These are phyloP conservation scores for Scaptodrosophila latifasciaeformis DNA, from an alignment of 2,888 invertebrate genomes.

Conservation along the genomic window DNA sequence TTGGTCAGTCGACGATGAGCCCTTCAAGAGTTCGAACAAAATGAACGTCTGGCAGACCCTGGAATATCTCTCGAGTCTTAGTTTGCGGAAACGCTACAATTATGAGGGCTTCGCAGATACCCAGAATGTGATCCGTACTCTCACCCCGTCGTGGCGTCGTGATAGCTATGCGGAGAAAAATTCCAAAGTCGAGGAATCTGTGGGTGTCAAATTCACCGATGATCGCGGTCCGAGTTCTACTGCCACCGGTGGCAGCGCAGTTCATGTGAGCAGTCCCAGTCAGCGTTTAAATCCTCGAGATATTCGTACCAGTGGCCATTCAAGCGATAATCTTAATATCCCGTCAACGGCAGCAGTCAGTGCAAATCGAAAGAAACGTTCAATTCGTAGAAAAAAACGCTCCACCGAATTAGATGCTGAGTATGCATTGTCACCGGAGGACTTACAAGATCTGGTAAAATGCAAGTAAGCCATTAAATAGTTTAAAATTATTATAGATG, in stretches of 20 bases:
- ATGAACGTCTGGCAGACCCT: slow-evolving; percentile 74
- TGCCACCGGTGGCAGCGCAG: background rate
- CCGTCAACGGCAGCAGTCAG: background rate
- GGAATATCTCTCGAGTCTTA: slow-evolving; percentile 68
- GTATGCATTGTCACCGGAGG: slow-evolving; percentile 60
- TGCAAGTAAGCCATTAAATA: slow-evolving; percentile 75
- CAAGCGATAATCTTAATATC: slow-evolving; percentile 33
- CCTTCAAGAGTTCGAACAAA: slow-evolving; percentile 68
- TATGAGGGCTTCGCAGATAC: slow-evolving; percentile 71
- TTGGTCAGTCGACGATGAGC: slow-evolving; percentile 72
- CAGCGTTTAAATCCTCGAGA: background rate
- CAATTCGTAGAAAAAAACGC: slow-evolving; percentile 21
- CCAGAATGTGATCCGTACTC: slow-evolving; percentile 59
- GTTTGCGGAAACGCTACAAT: slow-evolving; percentile 67
- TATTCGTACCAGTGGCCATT: slow-evolving; percentile 24
- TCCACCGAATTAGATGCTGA: slow-evolving; percentile 44
- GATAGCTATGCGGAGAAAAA: slow-evolving; percentile 68
- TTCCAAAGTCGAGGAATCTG: slow-evolving; percentile 42
- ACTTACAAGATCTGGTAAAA: slow-evolving; percentile 69
- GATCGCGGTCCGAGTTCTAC: background rate
- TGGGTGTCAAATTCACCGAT: slow-evolving; percentile 6
- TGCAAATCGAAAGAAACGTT: slow-evolving; percentile 17
- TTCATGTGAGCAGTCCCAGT: slow-evolving; percentile 22
- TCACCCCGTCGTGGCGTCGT: slow-evolving; percentile 66
- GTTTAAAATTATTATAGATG: too few relatives aligned